Evolutionary conservation across 2,113 vertebrate species (phyloP), one percentile per base, ranked within the genome.

Genomic region (Chaetops frenatus): DNA sequence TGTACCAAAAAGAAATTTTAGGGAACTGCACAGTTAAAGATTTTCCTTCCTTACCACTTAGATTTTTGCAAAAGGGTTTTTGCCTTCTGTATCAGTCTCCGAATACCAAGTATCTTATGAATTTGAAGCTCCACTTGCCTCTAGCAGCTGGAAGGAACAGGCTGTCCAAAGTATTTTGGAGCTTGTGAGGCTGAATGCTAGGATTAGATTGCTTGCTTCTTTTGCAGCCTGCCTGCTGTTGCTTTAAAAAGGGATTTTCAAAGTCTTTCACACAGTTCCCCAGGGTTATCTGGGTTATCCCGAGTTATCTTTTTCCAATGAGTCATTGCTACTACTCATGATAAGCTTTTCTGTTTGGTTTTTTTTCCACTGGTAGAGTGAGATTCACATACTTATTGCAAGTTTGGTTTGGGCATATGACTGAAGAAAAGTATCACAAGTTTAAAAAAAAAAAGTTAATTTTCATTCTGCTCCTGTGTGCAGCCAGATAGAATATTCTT

Each of bases 281-380:
- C 35, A 28, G 80, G 82, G 94, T 94, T 94, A 88, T 93, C 78
- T 76, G 73, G 81, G 86, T 95, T 89, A 95, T 92, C 83, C 87
- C 81, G 69, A 76, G 60, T 94, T 95, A 87, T 89, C 77, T 95
- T 74, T 86, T 90, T 84, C 31, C 86, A 91, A 7, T 91, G 73
- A 94, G 56, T 92, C 93, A 92, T 69, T 87, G 86, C 78, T 87
- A 81, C 83, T 94, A 76, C 77, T 91, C 65, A 47, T 60, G 76
- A 71, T 95, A 95, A 89, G 54, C 40, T 48, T 28, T 27, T 76
- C 69, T 89, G 9, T 16, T n/a, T 29, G n/a, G 0, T 33, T 50
- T 87, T 86, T 89, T 92, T 80, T 23, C 27, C 51, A n/a, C 40
- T 38, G 28, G 5, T 87, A 56, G 31, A 81, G 12, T 57, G 51